phyloP scores from a whole-genome alignment of 1,140 invertebrate genomes.

The Cylas formicarius region DNA sequence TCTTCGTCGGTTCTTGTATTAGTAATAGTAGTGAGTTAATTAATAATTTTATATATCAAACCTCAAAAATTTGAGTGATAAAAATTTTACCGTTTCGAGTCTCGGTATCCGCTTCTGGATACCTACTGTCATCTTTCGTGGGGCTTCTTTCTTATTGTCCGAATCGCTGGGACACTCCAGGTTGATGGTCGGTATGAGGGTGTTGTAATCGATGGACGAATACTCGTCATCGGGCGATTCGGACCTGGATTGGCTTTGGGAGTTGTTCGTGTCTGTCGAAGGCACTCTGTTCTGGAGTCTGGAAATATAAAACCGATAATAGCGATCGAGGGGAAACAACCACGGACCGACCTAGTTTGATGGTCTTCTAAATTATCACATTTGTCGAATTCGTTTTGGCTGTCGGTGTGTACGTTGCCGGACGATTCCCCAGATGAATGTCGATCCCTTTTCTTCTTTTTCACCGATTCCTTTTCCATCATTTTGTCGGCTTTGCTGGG shows the following conservation, averaged over 20 bases:
- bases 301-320: neutral
- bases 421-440: conserved; percentile 15
- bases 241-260: conserved; percentile 27
- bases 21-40: no score
- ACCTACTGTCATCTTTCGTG: conserved; percentile 10
- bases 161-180: conserved; percentile 38
- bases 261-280: conserved; percentile 27
- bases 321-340: conserved; percentile 30
- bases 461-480: conserved; percentile 41
- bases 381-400: conserved; percentile 1
- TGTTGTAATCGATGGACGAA: conserved; percentile 36
- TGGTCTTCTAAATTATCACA: conserved; percentile 4
- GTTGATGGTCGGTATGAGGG: conserved; percentile 39
- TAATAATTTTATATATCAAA: no score
- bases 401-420: no score
- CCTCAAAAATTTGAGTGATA: neutral
- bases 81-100: conserved; percentile 29
- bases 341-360: neutral
- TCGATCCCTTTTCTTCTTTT: conserved; percentile 31
- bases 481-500: conserved; percentile 42
- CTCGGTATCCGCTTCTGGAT: conserved; percentile 20
- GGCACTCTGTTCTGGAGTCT: conserved; percentile 26
- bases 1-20: no score
- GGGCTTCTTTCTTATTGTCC: conserved; percentile 29
- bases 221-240: conserved; percentile 33